Percentiles rank a stretch among this genome's conserved stretches.
phyloP scores from a whole-genome alignment of 2,888 invertebrate species.

The Oscheius sp. region DNA sequence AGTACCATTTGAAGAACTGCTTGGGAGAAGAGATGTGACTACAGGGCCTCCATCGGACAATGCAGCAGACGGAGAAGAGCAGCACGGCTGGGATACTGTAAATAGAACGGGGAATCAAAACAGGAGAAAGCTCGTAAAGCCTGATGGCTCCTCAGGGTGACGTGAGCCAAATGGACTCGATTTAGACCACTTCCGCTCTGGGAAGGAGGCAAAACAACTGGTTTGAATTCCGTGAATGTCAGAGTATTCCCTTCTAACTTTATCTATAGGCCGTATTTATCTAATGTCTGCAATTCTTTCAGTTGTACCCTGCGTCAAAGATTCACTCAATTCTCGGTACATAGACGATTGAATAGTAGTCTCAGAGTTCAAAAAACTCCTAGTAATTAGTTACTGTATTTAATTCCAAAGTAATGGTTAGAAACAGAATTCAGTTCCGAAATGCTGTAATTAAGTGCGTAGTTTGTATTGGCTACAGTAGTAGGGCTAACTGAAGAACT shows the following conservation, averaged over 20 bases:
- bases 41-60: constrained; percentile 52
- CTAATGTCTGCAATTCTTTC: no score
- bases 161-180: constrained; percentile 7
- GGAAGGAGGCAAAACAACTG: neutral
- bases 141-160: constrained; percentile 14
- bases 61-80: constrained; percentile 45
- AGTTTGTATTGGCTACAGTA: no score
- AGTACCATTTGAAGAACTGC: constrained; percentile 36
- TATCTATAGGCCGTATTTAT: no score
- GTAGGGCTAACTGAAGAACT: no score
- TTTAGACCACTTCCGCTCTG: neutral
- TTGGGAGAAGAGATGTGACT: constrained; percentile 40
- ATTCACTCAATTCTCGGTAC: no score
- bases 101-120: neutral
- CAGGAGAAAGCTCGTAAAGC: neutral
- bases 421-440: no score
- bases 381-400: no score
- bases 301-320: no score
- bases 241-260: neutral
- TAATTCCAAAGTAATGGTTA: no score
- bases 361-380: no score
- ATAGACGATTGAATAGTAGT: no score
- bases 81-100: constrained; percentile 50
- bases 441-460: no score
- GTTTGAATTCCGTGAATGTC: neutral